These are phyloP conservation scores for Ceramica pisi DNA, from an alignment of 2,888 invertebrate species.

Conservation along the genomic window DNA sequence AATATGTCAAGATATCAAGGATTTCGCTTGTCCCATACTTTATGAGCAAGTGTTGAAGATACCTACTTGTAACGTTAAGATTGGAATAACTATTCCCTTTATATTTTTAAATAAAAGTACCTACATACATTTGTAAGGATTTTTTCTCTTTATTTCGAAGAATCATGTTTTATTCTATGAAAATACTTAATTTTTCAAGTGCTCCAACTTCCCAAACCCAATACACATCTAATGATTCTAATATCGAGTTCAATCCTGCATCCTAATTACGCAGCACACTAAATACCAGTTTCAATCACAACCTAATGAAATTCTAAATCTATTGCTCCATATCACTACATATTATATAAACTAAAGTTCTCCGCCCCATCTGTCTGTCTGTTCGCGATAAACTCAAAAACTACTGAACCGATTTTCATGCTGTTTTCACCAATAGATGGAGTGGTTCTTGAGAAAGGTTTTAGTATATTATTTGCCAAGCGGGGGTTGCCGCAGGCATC, in stretches of 20 bases:
- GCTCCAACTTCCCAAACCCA: neutral
- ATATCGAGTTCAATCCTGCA: neutral
- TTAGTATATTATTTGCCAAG: too few species aligned
- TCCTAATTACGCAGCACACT: too few species aligned
- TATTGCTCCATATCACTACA: too few species aligned
- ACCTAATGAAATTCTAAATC: too few species aligned
- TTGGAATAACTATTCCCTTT: neutral
- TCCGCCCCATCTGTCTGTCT: too few species aligned
- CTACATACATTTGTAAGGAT: neutral
- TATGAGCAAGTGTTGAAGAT: neutral
- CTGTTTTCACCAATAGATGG: too few species aligned
- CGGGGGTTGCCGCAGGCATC: too few species aligned
- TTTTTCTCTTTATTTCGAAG: neutral
- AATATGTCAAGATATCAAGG: neutral
- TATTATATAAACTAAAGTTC: too few species aligned
- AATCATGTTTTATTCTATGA: neutral
- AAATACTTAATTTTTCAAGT: neutral
- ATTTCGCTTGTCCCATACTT: neutral
- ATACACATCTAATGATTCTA: neutral
- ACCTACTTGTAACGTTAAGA: neutral
- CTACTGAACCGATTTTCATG: too few species aligned
- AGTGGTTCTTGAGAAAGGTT: too few species aligned
- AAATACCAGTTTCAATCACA: too few species aligned
- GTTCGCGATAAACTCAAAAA: too few species aligned
- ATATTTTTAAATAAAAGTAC: constrained; percentile 4